Base-by-base conservation (phyloP, 2,797 vertebrate genomes). In the Periophthalmus magnuspinnatus region DNA sequence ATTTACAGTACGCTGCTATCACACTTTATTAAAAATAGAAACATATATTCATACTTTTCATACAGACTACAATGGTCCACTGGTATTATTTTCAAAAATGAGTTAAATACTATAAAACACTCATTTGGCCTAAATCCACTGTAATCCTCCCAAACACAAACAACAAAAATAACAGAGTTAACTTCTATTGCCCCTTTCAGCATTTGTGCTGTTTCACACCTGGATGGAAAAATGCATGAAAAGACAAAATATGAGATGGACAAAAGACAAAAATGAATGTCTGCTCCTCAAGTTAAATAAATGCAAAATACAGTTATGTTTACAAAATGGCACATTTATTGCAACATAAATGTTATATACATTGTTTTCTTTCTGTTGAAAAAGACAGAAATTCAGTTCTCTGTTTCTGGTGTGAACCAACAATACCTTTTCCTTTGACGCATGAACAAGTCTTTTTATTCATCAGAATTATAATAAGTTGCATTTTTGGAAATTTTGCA, bases 261-360 rank as follows among this genome's bases (percentile, higher is more conserved):
- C 50, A 81, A 72, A 48, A 79, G 84, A 88, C 80, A 62, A 82
- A 90, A 93, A 78, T 14, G 88, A 89, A 92, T 79, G 84, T 74
- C 86, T 81, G 89, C 86, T 70, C 34, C 21, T 65, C 74, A 81
- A 82, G 70, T 45, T 78, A 91, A 94, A 93, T 83, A 91, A 94
- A 91, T 72, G 78, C 88, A 90, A 90, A 61, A 77, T 87, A 92
- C 89, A 84, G 86, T 78, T 83, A 87, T 92, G 92, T 96, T 89
- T 97, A 95, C 96, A 98, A 96, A 99, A 98, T 99, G 97, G 97
- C 97, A 99, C 97, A 98, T 99, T 99, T 99, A 99, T 99, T 99
- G 96, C 96, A 97, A 98, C 97, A 99, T 99, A 99, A 99, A 99
- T 99, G 97, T 98, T 99, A 99, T 99, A 96, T 99, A 99, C 97